These are phyloP conservation scores for Heterodera schachtii DNA, from an alignment of 1,140 invertebrate genomes.

Conservation along the genomic window DNA sequence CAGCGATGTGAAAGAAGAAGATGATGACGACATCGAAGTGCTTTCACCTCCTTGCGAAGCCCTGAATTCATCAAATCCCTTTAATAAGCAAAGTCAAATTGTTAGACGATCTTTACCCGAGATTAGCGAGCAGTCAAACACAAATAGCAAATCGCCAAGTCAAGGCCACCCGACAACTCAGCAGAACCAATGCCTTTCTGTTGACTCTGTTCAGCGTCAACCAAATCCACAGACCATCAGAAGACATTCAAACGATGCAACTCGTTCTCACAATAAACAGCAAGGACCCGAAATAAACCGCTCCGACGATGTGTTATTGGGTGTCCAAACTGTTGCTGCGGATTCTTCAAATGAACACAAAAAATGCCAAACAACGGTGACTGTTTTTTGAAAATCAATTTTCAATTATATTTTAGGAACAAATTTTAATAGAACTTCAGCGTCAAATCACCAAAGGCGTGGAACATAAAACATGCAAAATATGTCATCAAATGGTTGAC, in stretches of 20 bases:
- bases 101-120: neutral
- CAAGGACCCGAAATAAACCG: neutral
- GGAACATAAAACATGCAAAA: slow-evolving; percentile 1
- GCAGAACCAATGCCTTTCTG: neutral
- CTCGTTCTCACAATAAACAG: no score
- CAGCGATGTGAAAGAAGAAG: slow-evolving; percentile 12
- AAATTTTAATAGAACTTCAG: neutral
- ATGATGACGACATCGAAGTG: neutral
- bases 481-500: neutral
- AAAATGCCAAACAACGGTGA: neutral
- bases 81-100: neutral
- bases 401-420: slow-evolving; percentile 14
- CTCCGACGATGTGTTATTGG: neutral
- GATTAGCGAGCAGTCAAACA: neutral
- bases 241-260: no score
- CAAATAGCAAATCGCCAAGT: neutral
- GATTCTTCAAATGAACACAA: slow-evolving; percentile 4
- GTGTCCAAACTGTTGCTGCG: neutral
- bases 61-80: neutral
- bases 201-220: no score
- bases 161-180: neutral
- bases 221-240: no score
- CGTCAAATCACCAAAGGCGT: slow-evolving; percentile 22
- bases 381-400: neutral
- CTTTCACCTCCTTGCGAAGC: neutral